Evolutionary conservation across 2,797 vertebrate genomes (phyloP).

Genomic region (Intellagama lesueurii): DNA sequence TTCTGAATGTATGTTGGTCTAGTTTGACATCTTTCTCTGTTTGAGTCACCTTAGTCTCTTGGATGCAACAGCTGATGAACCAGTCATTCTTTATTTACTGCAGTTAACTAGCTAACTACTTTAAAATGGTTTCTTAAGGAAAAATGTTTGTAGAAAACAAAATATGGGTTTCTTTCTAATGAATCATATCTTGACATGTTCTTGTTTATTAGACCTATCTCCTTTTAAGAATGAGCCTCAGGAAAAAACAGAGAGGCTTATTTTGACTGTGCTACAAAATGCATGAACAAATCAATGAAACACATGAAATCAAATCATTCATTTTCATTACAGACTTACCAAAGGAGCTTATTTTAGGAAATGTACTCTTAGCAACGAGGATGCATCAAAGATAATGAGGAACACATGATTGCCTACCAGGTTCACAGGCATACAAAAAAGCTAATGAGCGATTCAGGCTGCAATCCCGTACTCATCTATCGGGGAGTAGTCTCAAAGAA

Average conservation of each 20-base stretch:
- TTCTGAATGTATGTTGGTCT: not conserved
- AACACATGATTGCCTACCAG: slow-evolving; percentile 27
- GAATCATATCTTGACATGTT: slow-evolving; percentile 39
- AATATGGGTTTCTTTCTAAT: slow-evolving; percentile 31
- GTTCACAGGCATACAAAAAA: not conserved
- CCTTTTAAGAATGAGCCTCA: slow-evolving; percentile 11
- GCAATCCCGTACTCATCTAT: not conserved
- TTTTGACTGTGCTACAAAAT: slow-evolving; percentile 41
- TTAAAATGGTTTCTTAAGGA: slow-evolving; percentile 19
- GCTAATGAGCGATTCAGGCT: not conserved
- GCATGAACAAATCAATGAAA: slow-evolving; percentile 34
- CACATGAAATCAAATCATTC: slow-evolving; percentile 34
- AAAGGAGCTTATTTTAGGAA: slow-evolving; percentile 41
- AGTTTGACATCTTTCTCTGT: not conserved
- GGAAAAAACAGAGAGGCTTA: slow-evolving; percentile 10
- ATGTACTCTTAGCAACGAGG: slow-evolving; percentile 24
- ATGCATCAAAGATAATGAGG: slow-evolving; percentile 12
- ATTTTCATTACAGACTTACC: slow-evolving; percentile 35
- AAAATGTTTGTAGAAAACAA: slow-evolving; percentile 26
- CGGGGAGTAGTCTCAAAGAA: not conserved
- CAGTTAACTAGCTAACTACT: slow-evolving; percentile 19
- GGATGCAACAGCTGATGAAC: slow-evolving; percentile 1
- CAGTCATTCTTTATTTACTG: slow-evolving; percentile 3
- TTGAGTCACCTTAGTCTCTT: not conserved
- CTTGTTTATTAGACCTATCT: slow-evolving; percentile 30